Evolutionary conservation across 2,797 vertebrate genomes (phyloP), one percentile per base, ranked within the genome.

Genomic region (Pseudochirops corinnae): DNA sequence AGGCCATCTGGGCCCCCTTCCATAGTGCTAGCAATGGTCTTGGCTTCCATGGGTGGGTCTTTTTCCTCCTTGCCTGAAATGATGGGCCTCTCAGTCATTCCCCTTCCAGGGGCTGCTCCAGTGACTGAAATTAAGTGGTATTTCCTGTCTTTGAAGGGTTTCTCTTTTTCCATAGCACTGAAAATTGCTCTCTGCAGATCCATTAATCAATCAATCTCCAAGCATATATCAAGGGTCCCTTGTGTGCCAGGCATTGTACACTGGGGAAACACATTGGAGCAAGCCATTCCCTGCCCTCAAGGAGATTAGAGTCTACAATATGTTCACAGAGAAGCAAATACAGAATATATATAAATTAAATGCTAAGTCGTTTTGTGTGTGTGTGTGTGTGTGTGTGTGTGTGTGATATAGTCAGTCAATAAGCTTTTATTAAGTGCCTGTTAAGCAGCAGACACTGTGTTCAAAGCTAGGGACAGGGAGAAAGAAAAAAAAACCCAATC

Each of bases 91-190:
- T 87, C 74, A 46, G 74, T 50, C 74, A 87, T 33, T 87, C 39
- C 18, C 29, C 33, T 56, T 56, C 55, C 56, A 91, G 55, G 50
- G 29, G 91, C 91, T 56, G 91, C 91, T 13, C 33, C 33, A n/a
- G 18, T 56, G 91, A 91, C 33, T 39, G 14, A 39, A 39, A 56
- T 39, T 56, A 56, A 24, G 24, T 56, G n/a, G n/a, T 11, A 91
- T n/a, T 91, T n/a, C 55, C 33, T 91, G 91, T 39, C 31, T 91
- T 91, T n/a, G 90, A 52, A 91, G 33, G 90, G 33, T 56, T 91
- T 56, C 11, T 28, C 9, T 56, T 56, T 91, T 56, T 56, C 52
- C 50, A 67, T 24, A 24, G 9, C 46, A 21, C 58, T 67, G 39
- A 82, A 46, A 46, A 87, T 21, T 28, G 39, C 39, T 82, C 74